These are phyloP conservation scores for Phragmatobia fuliginosa DNA, from an alignment of 2,888 invertebrate genomes.

Conservation along the genomic window DNA sequence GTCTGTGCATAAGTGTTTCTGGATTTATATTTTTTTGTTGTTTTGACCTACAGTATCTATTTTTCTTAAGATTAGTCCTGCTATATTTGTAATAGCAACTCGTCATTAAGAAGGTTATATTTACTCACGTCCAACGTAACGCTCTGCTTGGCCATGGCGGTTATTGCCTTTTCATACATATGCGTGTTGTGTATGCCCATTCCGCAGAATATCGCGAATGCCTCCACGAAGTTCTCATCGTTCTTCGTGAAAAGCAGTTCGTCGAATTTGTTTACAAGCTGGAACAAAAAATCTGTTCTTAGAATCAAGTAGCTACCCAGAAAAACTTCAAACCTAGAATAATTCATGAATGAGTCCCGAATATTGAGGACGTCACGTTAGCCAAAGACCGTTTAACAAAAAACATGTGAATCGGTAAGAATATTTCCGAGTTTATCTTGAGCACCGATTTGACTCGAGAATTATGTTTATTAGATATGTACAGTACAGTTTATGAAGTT, in stretches of 20 bases:
- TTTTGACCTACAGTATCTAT: background rate
- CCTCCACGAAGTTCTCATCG: constrained; percentile 98
- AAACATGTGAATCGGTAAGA: too few relatives aligned
- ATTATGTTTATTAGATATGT: too few relatives aligned
- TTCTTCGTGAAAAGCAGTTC: constrained; percentile 96
- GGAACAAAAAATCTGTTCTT: constrained; percentile 62
- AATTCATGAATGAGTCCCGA: too few relatives aligned
- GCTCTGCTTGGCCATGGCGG: constrained; percentile 98
- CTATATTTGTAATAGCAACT: background rate
- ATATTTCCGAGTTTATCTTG: too few relatives aligned
- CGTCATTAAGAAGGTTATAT: constrained; percentile 15
- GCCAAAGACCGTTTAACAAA: too few relatives aligned
- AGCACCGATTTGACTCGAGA: too few relatives aligned
- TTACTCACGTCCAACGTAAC: constrained; percentile 94
- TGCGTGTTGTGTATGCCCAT: constrained; percentile 99
- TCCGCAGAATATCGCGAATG: constrained; percentile 98
- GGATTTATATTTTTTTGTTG: background rate
- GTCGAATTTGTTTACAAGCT: constrained; percentile 97
- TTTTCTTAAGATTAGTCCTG: background rate
- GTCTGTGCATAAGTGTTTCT: background rate
- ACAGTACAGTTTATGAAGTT: too few relatives aligned
- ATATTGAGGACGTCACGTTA: too few relatives aligned
- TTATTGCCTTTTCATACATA: constrained; percentile 98
- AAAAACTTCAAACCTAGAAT: background rate
- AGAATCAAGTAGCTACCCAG: background rate